Evolutionary conservation across 2,888 invertebrate species (phyloP).

Genomic region (Patella ulyssiponensis): DNA sequence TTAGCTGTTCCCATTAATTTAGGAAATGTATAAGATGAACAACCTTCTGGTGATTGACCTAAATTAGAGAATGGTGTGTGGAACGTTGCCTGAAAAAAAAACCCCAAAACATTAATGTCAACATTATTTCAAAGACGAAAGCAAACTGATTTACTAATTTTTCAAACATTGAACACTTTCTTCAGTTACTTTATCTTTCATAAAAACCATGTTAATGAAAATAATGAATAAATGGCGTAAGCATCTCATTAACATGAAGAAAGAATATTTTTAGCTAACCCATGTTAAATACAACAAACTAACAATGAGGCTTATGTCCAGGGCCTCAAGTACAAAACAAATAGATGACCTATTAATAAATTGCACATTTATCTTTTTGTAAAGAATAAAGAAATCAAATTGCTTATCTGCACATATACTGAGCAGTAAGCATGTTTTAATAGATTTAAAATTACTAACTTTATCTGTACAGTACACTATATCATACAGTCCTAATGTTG

Average conservation of each 20-base stretch:
- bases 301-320: too few relatives aligned
- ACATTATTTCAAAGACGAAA: neutral
- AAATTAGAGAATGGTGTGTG: slow-evolving; percentile 88
- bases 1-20: slow-evolving; percentile 85
- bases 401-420: too few relatives aligned
- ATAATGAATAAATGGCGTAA: neutral
- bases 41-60: slow-evolving; percentile 90
- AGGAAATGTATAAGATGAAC: slow-evolving; percentile 89
- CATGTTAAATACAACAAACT: too few relatives aligned
- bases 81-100: slow-evolving; percentile 82
- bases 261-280: neutral
- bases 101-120: slow-evolving; percentile 7
- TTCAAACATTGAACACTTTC: too few relatives aligned
- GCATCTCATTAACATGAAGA: neutral
- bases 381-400: too few relatives aligned
- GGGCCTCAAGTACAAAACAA: too few relatives aligned
- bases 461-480: slow-evolving; percentile 86
- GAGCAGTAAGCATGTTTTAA: too few relatives aligned
- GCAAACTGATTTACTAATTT: too few relatives aligned
- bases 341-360: too few relatives aligned
- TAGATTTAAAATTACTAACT: slow-evolving; percentile 72
- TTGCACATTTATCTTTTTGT: too few relatives aligned
- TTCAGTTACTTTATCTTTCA: neutral
- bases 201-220: neutral
- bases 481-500: slow-evolving; percentile 88